Conservation (phyloP, 2,888 invertebrate species). For the Blastobasis adustella region DNA sequence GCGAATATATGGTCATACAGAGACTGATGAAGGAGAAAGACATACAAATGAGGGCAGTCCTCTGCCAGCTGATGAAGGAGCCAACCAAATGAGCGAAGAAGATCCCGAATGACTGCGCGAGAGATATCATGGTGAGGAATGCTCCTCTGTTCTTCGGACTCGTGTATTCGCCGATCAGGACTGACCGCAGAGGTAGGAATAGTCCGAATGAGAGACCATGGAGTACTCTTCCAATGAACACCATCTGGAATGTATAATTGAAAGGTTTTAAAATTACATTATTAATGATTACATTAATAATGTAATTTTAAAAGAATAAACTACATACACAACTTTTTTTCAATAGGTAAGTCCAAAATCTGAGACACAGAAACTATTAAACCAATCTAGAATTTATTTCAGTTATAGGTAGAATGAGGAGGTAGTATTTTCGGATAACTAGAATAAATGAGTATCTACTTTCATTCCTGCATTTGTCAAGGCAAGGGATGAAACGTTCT, state of each 20-base stretch:
- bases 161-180: constrained; percentile 73
- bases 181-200: constrained; percentile 55
- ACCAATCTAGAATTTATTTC: no score
- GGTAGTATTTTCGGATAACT: no score
- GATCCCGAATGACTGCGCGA: constrained; percentile 76
- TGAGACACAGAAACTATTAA: no score
- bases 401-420: no score
- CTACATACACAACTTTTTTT: no score
- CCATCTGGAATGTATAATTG: constrained; percentile 11
- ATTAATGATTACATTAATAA: no score
- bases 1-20: constrained; percentile 44
- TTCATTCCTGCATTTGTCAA: no score
- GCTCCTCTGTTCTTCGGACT: constrained; percentile 76
- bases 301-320: no score
- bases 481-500: no score
- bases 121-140: constrained; percentile 72
- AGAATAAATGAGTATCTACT: no score
- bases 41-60: constrained; percentile 62
- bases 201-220: constrained; percentile 70
- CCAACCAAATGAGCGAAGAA: constrained; percentile 77
- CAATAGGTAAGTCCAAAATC: no score
- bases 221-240: constrained; percentile 6
- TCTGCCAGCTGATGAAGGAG: constrained; percentile 71
- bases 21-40: constrained; percentile 59
- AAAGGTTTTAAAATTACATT: no score